phyloP scores from a whole-genome alignment of 2,113 vertebrate genomes.

The Dolichallabes microphthalmus region DNA sequence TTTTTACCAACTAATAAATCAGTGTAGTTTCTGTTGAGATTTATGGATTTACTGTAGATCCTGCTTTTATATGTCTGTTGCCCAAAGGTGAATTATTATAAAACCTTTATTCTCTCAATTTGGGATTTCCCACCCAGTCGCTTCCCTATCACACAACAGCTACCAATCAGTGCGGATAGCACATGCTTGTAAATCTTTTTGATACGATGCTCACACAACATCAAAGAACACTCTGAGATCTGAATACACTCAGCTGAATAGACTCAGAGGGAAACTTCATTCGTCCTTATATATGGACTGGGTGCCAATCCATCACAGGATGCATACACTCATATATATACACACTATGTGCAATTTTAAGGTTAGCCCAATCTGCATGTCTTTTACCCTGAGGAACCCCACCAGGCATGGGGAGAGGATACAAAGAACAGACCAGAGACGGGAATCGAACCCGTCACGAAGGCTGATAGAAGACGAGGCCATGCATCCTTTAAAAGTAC shows the following conservation, averaged over 20 bases:
- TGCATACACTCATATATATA: no score
- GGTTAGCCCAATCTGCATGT: no score
- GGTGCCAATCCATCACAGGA: no score
- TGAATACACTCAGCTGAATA: no score
- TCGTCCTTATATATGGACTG: neutral
- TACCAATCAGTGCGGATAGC: neutral
- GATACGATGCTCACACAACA: neutral
- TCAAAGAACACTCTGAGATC: no score
- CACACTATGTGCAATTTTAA: no score
- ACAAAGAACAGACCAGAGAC: no score
- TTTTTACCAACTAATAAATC: neutral
- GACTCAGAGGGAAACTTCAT: neutral
- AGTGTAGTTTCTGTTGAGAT: neutral
- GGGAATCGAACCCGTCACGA: no score
- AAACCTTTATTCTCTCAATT: neutral
- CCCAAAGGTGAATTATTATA: neutral
- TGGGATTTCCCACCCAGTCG: neutral
- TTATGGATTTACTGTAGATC: neutral
- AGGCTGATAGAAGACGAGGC: neutral
- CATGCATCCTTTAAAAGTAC: neutral
- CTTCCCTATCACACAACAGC: neutral
- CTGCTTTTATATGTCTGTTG: neutral
- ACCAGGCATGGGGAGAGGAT: no score
- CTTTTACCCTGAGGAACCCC: no score
- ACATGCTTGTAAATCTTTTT: neutral